These are phyloP conservation scores for Epistrophe grossulariae DNA, from an alignment of 2,888 invertebrate species.

Conservation along the genomic window DNA sequence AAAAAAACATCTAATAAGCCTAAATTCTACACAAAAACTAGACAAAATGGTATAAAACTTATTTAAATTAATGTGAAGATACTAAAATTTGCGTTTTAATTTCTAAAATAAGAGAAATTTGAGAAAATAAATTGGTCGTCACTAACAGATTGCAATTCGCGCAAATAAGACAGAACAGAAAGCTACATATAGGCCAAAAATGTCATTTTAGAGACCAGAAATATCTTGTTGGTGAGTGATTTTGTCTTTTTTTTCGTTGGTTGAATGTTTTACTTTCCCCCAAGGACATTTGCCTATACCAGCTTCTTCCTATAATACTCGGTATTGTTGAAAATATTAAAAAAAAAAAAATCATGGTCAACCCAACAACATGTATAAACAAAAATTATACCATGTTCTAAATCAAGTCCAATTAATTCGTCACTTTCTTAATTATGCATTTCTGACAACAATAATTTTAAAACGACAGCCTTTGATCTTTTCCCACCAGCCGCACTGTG, in stretches of 20 bases:
- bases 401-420: slow-evolving; percentile 48
- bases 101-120: no score
- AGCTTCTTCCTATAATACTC: neutral
- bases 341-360: neutral
- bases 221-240: no score
- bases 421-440: slow-evolving; percentile 37
- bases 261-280: neutral
- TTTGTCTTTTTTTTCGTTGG: neutral
- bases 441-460: slow-evolving; percentile 11
- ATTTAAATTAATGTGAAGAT: no score
- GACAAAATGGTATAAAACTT: no score
- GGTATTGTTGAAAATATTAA: slow-evolving; percentile 16
- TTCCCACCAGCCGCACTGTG: slow-evolving; percentile 12
- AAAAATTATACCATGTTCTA: slow-evolving; percentile 33
- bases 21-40: no score
- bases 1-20: no score
- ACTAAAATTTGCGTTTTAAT: no score
- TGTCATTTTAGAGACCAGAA: no score
- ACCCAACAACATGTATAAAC: neutral
- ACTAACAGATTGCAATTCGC: no score
- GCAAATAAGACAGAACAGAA: no score
- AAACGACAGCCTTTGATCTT: slow-evolving; percentile 49
- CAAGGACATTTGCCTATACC: neutral
- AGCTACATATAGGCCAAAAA: no score
- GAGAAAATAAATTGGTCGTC: no score